Conservation (phyloP, 1,140 invertebrate genomes). For the Euglossa dilemma region DNA sequence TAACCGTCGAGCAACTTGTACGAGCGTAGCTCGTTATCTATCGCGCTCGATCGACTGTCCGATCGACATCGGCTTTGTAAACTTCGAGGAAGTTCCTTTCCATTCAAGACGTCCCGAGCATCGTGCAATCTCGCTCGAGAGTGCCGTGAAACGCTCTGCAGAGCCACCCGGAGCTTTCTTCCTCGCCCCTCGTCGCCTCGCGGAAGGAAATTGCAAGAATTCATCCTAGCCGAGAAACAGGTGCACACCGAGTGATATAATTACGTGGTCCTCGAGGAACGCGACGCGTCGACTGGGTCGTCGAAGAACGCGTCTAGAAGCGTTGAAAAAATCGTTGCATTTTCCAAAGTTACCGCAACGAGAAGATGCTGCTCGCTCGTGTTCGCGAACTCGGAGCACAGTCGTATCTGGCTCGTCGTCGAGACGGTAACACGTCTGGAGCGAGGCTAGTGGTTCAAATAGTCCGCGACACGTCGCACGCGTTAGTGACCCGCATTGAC, state of each 20-base stretch:
- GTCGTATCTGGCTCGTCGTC: too few species aligned
- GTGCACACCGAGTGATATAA: conserved; percentile 57
- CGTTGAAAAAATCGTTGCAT: conserved; percentile 37
- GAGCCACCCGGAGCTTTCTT: not conserved
- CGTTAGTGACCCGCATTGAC: conserved; percentile 43
- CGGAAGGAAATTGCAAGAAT: conserved; percentile 49
- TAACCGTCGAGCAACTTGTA: conserved; percentile 38
- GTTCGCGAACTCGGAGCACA: not conserved
- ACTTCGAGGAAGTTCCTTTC: conserved; percentile 57
- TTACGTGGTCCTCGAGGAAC: conserved; percentile 46
- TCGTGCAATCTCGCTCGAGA: conserved; percentile 43
- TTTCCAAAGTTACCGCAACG: not conserved
- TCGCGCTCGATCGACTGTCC: conserved; percentile 19
- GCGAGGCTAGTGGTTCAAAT: conserved; percentile 11
- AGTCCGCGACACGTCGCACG: conserved; percentile 25
- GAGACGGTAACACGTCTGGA: not conserved
- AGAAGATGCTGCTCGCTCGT: not conserved
- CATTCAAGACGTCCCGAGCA: conserved; percentile 36
- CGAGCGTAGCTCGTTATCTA: conserved; percentile 31
- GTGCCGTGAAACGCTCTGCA: conserved; percentile 23
- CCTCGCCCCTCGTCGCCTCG: not conserved
- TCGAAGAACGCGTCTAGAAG: conserved; percentile 36
- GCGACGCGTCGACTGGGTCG: not conserved
- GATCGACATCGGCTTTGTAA: conserved; percentile 43
- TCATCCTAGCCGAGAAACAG: conserved; percentile 10